Base-by-base conservation (phyloP, 2,888 invertebrate species). In the Taphrorychus bicolor region DNA sequence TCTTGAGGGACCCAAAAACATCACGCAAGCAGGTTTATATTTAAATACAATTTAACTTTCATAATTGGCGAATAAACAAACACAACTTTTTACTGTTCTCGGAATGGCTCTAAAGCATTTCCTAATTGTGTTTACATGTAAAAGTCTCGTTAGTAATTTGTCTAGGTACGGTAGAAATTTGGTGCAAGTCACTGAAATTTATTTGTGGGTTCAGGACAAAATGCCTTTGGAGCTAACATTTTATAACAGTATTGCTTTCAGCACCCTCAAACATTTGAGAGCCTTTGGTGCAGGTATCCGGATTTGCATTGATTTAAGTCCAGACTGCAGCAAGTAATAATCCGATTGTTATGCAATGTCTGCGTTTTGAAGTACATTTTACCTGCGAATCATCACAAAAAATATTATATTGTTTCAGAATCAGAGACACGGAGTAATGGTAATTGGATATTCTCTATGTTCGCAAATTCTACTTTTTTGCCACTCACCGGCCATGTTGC, bases 401-500 rank as follows among this genome's bases (percentile, higher is more conserved):
- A 32, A 32, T 32, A 32, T 32, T 7, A 32, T 32, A 32, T 32
- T 32, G 32, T 32, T 9, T 32, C 32, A 7, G 32, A 32, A 32
- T 32, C 32, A 45, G 45, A 45, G 17, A 45, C 45, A 16, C 14
- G 45, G 45, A 45, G 17, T 14, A 45, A 14, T 16, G 45, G 45
- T 45, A 45, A 45, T 45, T 45, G 45, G 45, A 45, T 45, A 45
- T 45, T 45, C 45, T 45, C 16, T 45, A 45, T 45, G 45, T 45
- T 45, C 14, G 45, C 45, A 14, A 17, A 45, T 16, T 45, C 7
- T 45, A 45, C 45, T 45, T 45, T 45, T 45, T 45, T 45, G 17
- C 45, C 45, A 45, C 45, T 45, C 45, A 14, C 9, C 45, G 45
- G 9, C 17, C 45, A 45, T 45, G 45, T 45, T 45, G 16, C 32